These are phyloP conservation scores for Myotis lucifugus DNA, from an alignment of 2,113 vertebrate species.

Conservation along the genomic window DNA sequence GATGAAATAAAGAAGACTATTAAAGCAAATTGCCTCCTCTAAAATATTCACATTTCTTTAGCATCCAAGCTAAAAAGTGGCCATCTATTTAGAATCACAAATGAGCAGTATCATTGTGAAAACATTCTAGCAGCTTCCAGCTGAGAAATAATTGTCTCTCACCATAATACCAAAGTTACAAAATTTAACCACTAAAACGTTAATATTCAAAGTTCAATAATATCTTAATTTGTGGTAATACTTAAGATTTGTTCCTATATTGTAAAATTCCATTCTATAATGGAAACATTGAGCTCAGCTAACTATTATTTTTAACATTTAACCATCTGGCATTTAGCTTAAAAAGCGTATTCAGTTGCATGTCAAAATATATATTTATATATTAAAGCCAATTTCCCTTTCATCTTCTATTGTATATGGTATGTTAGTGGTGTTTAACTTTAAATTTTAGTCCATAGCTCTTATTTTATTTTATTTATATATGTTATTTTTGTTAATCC, in stretches of 20 bases:
- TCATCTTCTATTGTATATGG: not conserved
- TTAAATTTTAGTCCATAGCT: not conserved
- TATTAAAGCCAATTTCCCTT: not conserved
- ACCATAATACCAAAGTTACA: not conserved
- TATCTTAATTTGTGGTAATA: not conserved
- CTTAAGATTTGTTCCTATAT: not conserved
- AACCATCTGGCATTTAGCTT: not conserved
- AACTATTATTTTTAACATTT: not conserved
- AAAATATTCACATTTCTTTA: not conserved
- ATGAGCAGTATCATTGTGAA: not conserved
- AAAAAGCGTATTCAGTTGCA: not conserved
- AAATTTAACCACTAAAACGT: not conserved
- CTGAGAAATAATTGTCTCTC: not conserved
- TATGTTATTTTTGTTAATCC: too few relatives aligned
- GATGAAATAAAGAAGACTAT: not conserved
- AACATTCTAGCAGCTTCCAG: not conserved
- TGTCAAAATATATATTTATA: conserved; percentile 28
- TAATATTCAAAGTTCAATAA: not conserved
- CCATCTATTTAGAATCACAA: not conserved
- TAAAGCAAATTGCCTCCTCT: not conserved
- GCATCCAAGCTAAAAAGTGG: not conserved
- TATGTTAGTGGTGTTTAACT: not conserved
- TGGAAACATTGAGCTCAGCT: not conserved
- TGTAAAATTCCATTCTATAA: not conserved
- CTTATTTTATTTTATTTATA: not conserved